Percentiles rank a stretch among this genome's conserved stretches.
phyloP scores from a whole-genome alignment of 2,113 vertebrate genomes.

The Conger conger region DNA sequence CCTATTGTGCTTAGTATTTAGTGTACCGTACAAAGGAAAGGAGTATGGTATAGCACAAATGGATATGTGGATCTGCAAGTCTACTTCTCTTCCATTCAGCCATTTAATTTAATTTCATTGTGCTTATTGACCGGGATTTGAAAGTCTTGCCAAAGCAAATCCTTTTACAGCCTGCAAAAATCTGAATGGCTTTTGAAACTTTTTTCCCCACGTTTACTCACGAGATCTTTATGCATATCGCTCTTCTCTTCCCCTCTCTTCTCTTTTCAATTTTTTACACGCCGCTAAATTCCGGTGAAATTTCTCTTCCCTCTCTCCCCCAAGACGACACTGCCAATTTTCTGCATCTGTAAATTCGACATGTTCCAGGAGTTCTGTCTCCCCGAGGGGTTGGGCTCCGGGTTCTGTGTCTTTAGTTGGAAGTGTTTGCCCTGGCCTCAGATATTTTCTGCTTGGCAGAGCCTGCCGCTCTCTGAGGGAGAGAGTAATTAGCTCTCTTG shows the following conservation, averaged over 20 bases:
- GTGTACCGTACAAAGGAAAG: too few relatives aligned
- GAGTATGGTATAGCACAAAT: not conserved
- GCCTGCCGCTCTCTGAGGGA: conserved; percentile 11
- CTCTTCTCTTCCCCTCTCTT: not conserved
- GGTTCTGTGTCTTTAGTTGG: not conserved
- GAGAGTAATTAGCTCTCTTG: conserved; percentile 33
- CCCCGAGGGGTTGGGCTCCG: not conserved
- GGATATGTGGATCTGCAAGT: too few relatives aligned
- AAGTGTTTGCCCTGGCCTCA: conserved; percentile 1
- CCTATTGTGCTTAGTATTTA: not conserved
- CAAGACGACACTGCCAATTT: conserved; percentile 25
- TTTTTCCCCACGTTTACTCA: not conserved
- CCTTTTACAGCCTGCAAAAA: not conserved
- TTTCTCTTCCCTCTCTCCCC: not conserved
- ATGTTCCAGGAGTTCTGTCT: conserved; percentile 21
- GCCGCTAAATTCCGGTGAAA: conserved; percentile 10
- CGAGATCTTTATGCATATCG: not conserved
- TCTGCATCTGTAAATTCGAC: conserved; percentile 32
- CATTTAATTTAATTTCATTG: not conserved
- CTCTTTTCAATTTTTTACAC: conserved; percentile 22
- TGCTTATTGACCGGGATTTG: not conserved
- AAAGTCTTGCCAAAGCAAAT: conserved; percentile 8
- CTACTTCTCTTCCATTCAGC: not conserved
- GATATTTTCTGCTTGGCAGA: conserved; percentile 31
- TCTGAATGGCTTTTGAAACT: not conserved